Base-by-base conservation (phyloP, 2,888 invertebrate genomes). In the Rhopalosiphum nymphaeae region DNA sequence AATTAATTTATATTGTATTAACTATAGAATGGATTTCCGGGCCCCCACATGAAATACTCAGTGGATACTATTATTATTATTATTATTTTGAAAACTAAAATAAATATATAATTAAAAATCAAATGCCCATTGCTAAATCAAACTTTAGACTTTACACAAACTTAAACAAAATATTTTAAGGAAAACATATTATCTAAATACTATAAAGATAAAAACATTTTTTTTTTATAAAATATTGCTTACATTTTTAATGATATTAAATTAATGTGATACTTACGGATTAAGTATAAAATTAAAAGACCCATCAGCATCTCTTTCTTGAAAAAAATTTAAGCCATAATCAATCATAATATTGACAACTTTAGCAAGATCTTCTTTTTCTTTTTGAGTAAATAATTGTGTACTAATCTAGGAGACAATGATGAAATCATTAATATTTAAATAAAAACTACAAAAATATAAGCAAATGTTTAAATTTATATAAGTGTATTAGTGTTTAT, bases 261-360 rank as follows among this genome's bases (percentile, higher is more conserved):
- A 78, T 92, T 88, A 25, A 78, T 89, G 10, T 29, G 26, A 10
- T 88, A 96, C 96, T 96, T 95, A 97, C 94, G 99, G 99, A 95
- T 98, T 98, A 84, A 98, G 96, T 96, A 95, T 95, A 95, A 96
- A 98, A 46, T 97, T 96, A 96, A 98, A 98, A 56, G 97, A 97
- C 4, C 98, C 99, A 95, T 99, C 98, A 0, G 96, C 96, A 13
- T 96, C 96, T 93, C 98, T 97, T 94, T 98, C 97, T 96, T 99
- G 99, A 0, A 97, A 96, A 96, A 98, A 99, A 93, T 97, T 97
- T 95, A 99, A 96, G 94, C 98, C 99, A 96, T 98, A 98, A 95
- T 98, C 98, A 91, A 98, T 97, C 98, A 99, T 98, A 0, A 98
- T 97, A 95, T 97, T 97, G 26, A 99, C 97, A 56, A 98, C 97